Evolutionary conservation across 2,888 invertebrate species (phyloP).

Genomic region (Heliconius ethilla): DNA sequence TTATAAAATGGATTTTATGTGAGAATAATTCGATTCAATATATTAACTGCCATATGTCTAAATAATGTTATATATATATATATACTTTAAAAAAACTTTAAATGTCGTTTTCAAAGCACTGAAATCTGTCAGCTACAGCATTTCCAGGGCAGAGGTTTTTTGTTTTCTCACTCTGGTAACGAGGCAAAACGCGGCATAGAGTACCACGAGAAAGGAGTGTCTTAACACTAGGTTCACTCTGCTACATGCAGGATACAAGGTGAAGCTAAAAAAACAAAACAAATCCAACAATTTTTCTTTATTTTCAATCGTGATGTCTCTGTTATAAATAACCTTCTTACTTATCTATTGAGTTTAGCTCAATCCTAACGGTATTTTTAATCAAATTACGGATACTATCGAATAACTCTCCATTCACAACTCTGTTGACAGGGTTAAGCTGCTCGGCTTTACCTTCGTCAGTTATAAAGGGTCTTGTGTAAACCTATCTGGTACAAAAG

Average conservation of each 20-base stretch:
- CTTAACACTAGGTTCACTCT: too few relatives aligned
- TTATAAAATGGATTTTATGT: neutral
- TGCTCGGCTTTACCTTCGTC: slow-evolving; percentile 16
- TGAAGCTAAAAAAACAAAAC: neutral
- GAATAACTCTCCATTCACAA: slow-evolving; percentile 22
- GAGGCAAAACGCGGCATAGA: too few relatives aligned
- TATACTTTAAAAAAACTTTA: too few relatives aligned
- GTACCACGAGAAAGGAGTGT: too few relatives aligned
- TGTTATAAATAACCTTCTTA: neutral
- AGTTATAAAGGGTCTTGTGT: slow-evolving; percentile 2
- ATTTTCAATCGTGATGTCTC: neutral
- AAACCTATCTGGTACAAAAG: slow-evolving; percentile 18
- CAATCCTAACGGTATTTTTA: slow-evolving; percentile 7
- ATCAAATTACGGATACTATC: slow-evolving; percentile 12
- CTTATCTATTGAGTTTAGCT: neutral
- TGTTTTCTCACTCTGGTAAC: too few relatives aligned
- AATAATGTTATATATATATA: too few relatives aligned
- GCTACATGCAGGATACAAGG: too few relatives aligned
- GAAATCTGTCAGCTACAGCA: too few relatives aligned
- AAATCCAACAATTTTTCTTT: neutral
- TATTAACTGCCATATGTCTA: neutral
- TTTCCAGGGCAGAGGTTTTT: too few relatives aligned
- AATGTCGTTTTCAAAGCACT: too few relatives aligned
- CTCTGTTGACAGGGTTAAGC: slow-evolving; percentile 22
- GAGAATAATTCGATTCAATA: neutral